Base-by-base conservation (phyloP, 2,113 vertebrate species). In the Trichomycterus rosablanca region DNA sequence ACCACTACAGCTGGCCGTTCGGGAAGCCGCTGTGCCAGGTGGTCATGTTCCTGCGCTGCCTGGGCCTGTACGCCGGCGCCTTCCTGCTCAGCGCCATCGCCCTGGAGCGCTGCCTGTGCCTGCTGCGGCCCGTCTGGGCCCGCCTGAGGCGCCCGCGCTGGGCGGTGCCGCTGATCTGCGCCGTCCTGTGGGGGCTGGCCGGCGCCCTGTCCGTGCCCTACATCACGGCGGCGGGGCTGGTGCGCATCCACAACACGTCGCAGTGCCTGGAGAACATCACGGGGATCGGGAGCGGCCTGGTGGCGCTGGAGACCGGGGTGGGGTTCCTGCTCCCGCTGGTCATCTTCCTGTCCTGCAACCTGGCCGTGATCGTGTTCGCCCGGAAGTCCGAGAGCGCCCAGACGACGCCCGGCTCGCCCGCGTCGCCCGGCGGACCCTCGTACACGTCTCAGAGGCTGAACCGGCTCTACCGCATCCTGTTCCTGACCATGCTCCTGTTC, bases 401-500 rank as follows among this genome's bases (percentile, higher is more conserved):
- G 2, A 2, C 50, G 1, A 59, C 70, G 11, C 68, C 80, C 1
- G 24, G 46, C 8, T 14, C 55, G 0, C 8, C 65, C 0, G 7
- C 45, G 1, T 37, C 70, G 1, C 12, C 62, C 1, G 28, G 48
- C 1, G 71, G 46, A 44, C 14, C 58, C 1, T 2, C 28, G 62
- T 48, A 74, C 51, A 42, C 24, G 7, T 10, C 73, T 7, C 76
- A 78, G 16, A 78, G 73, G 46, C 67, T 87, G 68, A 51, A 0
- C 14, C 81, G 80, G 20, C 80, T 89, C 65, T 88, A 87, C 70
- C 80, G 84, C 0, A 73, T 89, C 15, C 78, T 89, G 19, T 84
- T 85, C 35, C 34, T 81, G 60, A 87, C 87, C 61, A 88, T 89
- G 83, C 76, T 89, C 15, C 67, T 89, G 59, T 89, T 86, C 70